These are phyloP conservation scores for Prinia subflava DNA, from an alignment of 2,113 vertebrate species.

Conservation along the genomic window DNA sequence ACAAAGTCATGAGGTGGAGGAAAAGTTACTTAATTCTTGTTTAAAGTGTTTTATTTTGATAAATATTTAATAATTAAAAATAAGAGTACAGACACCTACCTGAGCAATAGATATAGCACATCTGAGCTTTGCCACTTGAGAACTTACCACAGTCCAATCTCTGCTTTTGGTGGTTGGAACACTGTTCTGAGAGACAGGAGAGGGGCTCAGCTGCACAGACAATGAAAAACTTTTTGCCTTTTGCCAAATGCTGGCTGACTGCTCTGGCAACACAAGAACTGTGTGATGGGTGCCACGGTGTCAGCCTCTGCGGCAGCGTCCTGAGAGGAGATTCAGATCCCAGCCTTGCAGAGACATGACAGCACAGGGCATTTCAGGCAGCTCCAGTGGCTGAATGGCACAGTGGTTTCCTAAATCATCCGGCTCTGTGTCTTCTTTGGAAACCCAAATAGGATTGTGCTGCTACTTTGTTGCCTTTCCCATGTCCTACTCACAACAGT, in stretches of 20 bases:
- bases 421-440: not conserved
- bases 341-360: not conserved
- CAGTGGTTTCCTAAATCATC: not conserved
- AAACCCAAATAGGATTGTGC: not conserved
- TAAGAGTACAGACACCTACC: not conserved
- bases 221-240: not conserved
- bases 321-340: not conserved
- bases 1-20: not conserved
- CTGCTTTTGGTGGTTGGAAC: not conserved
- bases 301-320: not conserved
- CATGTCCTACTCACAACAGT: not conserved
- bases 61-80: not conserved
- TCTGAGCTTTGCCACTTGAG: not conserved
- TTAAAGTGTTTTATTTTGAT: not conserved
- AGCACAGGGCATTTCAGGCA: not conserved
- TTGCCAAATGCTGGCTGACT: not conserved
- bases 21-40: not conserved
- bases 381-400: not conserved
- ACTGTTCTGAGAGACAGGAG: not conserved
- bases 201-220: not conserved
- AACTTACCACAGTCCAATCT: not conserved
- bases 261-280: not conserved
- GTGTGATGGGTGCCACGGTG: accelerated
- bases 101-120: not conserved
- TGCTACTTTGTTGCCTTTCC: not conserved